Evolutionary conservation across 1,140 invertebrate genomes (phyloP), one percentile per base, ranked within the genome.

Genomic region (Nautilus pompilius): DNA sequence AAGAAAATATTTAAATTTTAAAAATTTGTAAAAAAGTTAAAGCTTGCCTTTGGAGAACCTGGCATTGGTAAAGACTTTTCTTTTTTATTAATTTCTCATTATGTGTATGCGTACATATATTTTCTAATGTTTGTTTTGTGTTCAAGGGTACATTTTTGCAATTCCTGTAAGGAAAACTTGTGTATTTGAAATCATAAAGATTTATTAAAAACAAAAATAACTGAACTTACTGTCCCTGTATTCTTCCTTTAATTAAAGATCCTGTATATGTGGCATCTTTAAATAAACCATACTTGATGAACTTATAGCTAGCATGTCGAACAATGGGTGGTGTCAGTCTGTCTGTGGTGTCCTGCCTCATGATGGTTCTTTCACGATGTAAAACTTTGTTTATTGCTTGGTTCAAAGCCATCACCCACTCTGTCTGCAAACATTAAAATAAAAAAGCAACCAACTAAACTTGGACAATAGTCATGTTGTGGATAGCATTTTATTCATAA

Each of bases 211-310:
- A n/a, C n/a, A n/a, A n/a, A n/a, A 30, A 32, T 54, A 30, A 30
- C 22, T 13, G 29, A 20, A 72, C 78, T 70, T 63, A 83, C 82
- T 85, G 84, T 13, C 92, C 93, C 79, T 95, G 90, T 66, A 93
- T 84, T 72, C 93, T 90, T 2, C 90, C 91, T 77, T 88, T 89
- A 17, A 89, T 78, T 91, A 91, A 94, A 57, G 87, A 74, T 77
- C 87, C 87, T 54, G 77, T 83, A 73, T 93, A 94, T 62, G 87
- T 89, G 0, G 91, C 90, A 73, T 91, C 89, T 79, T 92, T 90
- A 72, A 88, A 92, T 62, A 86, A 84, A 10, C 84, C 74, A 78
- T 87, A 87, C 77, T 90, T 92, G 0, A 85, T 87, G 78, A 92
- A 95, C 5, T 85, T 86, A 70, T 91, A 90, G 26, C 83, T 86